Evolutionary conservation across 2,113 vertebrate species (phyloP).

Genomic region (Psilopogon haemacephalus): DNA sequence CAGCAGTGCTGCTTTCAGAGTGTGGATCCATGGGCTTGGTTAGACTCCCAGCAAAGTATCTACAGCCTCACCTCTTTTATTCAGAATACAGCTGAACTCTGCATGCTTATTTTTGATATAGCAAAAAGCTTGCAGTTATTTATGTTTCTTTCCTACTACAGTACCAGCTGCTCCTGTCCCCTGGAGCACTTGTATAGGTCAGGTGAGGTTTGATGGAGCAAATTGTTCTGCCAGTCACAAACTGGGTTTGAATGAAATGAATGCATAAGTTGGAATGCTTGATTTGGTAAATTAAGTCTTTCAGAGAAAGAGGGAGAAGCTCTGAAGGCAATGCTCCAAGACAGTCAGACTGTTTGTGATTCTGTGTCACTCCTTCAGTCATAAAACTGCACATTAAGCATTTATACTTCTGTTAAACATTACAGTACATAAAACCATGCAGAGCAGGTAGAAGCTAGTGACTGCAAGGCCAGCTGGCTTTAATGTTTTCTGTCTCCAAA

Average conservation of each 20-base stretch:
- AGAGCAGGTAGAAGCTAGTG: background rate
- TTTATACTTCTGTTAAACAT: background rate
- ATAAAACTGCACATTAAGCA: background rate
- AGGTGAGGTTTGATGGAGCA: background rate
- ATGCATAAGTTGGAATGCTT: background rate
- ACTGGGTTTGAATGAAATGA: background rate
- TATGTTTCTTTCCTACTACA: background rate
- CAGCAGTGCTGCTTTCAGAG: background rate
- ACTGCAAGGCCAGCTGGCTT: background rate
- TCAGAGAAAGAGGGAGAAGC: background rate
- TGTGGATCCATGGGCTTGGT: background rate
- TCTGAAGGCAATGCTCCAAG: background rate
- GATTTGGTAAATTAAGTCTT: background rate
- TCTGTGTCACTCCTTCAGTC: background rate
- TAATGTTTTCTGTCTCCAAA: background rate
- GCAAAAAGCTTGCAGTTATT: background rate
- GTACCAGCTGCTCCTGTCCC: background rate
- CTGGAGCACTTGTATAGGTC: background rate
- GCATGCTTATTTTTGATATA: fast-evolving
- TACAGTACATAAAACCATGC: background rate
- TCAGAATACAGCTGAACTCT: background rate
- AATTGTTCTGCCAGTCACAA: background rate
- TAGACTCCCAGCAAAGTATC: background rate
- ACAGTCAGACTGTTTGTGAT: background rate
- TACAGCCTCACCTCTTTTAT: background rate